Base-by-base conservation (phyloP, 2,888 invertebrate species). In the Prosapia bicincta region DNA sequence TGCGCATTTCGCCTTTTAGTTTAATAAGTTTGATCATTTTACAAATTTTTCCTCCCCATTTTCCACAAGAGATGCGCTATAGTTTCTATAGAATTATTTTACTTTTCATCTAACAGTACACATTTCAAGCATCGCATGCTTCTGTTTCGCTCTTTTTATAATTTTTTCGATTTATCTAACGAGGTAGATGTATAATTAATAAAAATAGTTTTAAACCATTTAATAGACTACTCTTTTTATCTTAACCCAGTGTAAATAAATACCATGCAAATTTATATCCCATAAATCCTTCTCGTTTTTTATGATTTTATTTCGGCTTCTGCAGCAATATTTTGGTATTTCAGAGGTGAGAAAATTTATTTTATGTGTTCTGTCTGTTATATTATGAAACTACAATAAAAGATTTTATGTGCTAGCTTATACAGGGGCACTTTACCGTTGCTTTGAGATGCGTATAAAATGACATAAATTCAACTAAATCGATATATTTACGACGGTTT, bases 331-430 rank as follows among this genome's bases (percentile, higher is more conserved):
- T 54, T 54, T 54, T 54, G n/a, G 20, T 54, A 54, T 54, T 54
- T 54, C 3, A 2, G 54, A 54, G 54, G 54, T 54, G 54, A 54
- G 54, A 1, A 54, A 54, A 54, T 54, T 54, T 54, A 54, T 54
- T 54, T 54, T 54, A 38, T 15, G 15, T 15, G 6, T 15, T 6
- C 38, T 38, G 20, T 54, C 54, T 54, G 3, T 54, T 54, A 54
- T 54, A 54, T 54, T 54, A 54, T 54, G 54, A 54, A 54, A 54
- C 54, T 54, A 54, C 54, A 54, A 54, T 54, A 54, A 54, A 54
- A 54, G 54, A 54, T 54, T 54, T 54, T 54, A 54, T 54, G 54
- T 54, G 54, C 20, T 54, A 54, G 20, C 20, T 20, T 54, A 20
- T 54, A 54, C 20, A 54, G 54, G 10, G n/a, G 3, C 54, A 54